Evolutionary conservation across 2,888 invertebrate genomes (phyloP), one percentile per base, ranked within the genome.

Genomic region (Mythimna lalbum): DNA sequence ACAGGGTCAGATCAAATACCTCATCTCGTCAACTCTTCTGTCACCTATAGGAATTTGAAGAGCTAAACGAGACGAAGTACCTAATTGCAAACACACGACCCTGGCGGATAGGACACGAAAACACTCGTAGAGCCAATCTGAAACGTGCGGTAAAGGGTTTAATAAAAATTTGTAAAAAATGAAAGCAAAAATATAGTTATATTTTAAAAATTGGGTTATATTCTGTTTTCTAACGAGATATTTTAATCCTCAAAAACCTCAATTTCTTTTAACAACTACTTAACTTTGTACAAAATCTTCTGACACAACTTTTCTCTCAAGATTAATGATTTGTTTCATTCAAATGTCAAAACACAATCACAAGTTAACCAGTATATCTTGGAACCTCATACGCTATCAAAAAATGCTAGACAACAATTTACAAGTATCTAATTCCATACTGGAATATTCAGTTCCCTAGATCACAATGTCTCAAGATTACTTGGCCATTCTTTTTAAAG

Each of bases 301-400:
- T 2, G 53, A 47, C 27, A 56, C 14, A 63, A 33, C 57, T 52
- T 23, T 31, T 6, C 10, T 17, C 21, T 10, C 0, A 63, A 57
- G 53, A 76, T 63, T 64, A 66, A 65, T 76, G 19, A 31, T 1
- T 14, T 10, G 10, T 31, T 33, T 52, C 53, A 59, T 56, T 71
- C 62, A 77, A 31, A 62, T n/a, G 55, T 67, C 77, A 76, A 62
- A 64, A 61, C 53, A 67, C 27, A 61, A 57, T 53, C 19, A 49
- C 3, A 50, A 19, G 0, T 6, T 1, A n/a, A 0, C 67, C 67
- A 80, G 36, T 63, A 23, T 63, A 66, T 10, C 12, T 80, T 63
- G 63, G 6, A 31, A 47, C 33, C 5, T 39, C 2, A 73, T 6
- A 0, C 23, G 19, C 55, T 56, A 14, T n/a, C 36, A 47, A 36